A percentile compares a stretch with the other conserved stretches of the same genome.
Conservation (phyloP, 2,797 vertebrate genomes). For the Sylvia borin region DNA sequence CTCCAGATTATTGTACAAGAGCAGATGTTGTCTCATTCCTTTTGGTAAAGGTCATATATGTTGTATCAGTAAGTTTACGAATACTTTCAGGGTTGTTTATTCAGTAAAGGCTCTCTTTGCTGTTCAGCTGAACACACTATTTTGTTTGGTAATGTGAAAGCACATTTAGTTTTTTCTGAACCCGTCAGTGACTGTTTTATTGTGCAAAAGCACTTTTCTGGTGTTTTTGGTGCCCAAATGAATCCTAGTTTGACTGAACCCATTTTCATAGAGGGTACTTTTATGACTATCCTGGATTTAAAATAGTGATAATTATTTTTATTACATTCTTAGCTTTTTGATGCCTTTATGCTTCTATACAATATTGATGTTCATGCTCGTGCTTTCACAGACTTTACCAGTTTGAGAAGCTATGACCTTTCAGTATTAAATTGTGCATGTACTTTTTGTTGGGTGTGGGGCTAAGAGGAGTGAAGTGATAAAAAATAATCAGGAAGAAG, state of each 20-base stretch:
- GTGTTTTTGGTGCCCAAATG: not conserved
- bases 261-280: not conserved
- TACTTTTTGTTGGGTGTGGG: not conserved
- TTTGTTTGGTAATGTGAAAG: conserved; percentile 1
- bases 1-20: conserved; percentile 15
- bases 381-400: not conserved
- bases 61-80: conserved; percentile 59
- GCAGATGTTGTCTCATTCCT: conserved; percentile 62
- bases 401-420: not conserved
- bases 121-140: not conserved
- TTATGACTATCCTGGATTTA: not conserved
- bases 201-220: not conserved
- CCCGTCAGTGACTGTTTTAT: not conserved
- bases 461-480: not conserved
- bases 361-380: fast-evolving
- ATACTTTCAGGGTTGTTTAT: conserved; percentile 48
- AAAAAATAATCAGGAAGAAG: not conserved
- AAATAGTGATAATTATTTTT: not conserved
- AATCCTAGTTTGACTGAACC: not conserved
- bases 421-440: not conserved
- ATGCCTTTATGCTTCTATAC: not conserved
- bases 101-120: not conserved
- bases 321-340: not conserved
- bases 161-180: not conserved
- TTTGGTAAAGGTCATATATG: conserved; percentile 53